A percentile compares a stretch with the other conserved stretches of the same genome.
phyloP scores from a whole-genome alignment of 2,888 invertebrate genomes.

The Villa cingulata region DNA sequence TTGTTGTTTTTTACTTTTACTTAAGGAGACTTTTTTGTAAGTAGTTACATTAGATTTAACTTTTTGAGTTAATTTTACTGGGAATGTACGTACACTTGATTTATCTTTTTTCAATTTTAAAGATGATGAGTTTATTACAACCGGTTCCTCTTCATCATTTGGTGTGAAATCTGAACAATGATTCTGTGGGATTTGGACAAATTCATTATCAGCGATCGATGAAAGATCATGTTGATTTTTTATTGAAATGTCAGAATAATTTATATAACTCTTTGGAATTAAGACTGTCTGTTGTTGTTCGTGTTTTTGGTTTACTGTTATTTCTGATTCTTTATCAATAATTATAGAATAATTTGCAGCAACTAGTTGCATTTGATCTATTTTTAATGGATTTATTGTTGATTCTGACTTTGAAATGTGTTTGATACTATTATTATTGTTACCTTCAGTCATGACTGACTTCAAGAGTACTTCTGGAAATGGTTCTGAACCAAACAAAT shows the following conservation, averaged over 20 bases:
- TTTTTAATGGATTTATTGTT: constrained; percentile 1
- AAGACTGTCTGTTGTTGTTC: constrained; percentile 5
- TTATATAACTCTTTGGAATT: constrained; percentile 12
- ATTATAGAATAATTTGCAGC: constrained; percentile 35
- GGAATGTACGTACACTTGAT: constrained; percentile 30
- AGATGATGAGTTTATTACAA: constrained; percentile 21
- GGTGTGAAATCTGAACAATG: constrained; percentile 31
- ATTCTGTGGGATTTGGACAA: constrained; percentile 31
- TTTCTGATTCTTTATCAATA: constrained; percentile 32
- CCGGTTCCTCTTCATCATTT: constrained; percentile 34
- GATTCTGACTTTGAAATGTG: constrained; percentile 8
- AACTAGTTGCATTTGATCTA: constrained; percentile 23
- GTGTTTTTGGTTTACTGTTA: constrained; percentile 5
- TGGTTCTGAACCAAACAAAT: constrained; percentile 34
- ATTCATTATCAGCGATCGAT: constrained; percentile 33
- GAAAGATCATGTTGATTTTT: constrained; percentile 21
- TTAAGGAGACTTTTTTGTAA: constrained; percentile 30
- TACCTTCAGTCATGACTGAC: constrained; percentile 20
- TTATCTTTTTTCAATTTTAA: constrained; percentile 30
- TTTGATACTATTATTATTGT: constrained; percentile 16
- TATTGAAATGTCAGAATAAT: constrained; percentile 15
- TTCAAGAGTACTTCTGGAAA: constrained; percentile 34
- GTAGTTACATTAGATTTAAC: constrained; percentile 27
- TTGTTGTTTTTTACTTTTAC: constrained; percentile 19
- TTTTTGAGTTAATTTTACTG: constrained; percentile 33